A percentile compares a stretch with the other conserved stretches of the same genome.
phyloP scores from a whole-genome alignment of 1,140 invertebrate species.

The Trissolcus basalis region DNA sequence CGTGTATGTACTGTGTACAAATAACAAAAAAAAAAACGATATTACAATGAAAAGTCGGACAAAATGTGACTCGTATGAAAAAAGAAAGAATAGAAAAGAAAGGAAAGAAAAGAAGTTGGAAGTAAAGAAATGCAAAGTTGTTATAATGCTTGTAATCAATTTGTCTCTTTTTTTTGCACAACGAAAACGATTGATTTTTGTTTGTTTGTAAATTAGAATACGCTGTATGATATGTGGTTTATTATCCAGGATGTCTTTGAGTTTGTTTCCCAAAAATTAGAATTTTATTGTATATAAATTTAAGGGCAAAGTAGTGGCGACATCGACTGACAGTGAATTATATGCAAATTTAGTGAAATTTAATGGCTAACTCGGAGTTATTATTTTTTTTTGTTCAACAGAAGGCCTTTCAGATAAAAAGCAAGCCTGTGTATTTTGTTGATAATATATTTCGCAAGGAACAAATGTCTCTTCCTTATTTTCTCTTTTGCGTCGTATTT shows the following conservation, averaged over 20 bases:
- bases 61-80: constrained; percentile 2
- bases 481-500: constrained; percentile 25
- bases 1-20: constrained; percentile 73
- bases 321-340: constrained; percentile 28
- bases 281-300: constrained; percentile 46
- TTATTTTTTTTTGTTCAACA: constrained; percentile 8
- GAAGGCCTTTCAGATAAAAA: constrained; percentile 23
- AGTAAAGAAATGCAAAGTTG: too few relatives aligned
- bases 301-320: constrained; percentile 24
- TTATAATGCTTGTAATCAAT: not conserved
- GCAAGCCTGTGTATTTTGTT: constrained; percentile 12
- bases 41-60: constrained; percentile 5
- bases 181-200: constrained; percentile 1
- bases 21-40: constrained; percentile 55
- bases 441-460: constrained; percentile 18
- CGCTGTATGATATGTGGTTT: constrained; percentile 28
- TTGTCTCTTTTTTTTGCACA: too few relatives aligned
- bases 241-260: constrained; percentile 25
- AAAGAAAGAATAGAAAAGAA: constrained; percentile 15
- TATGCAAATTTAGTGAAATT: constrained; percentile 27
- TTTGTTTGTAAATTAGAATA: constrained; percentile 35
- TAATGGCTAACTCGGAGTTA: constrained; percentile 5
- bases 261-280: constrained; percentile 39
- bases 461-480: constrained; percentile 5
- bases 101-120: constrained; percentile 5